Base-by-base conservation (phyloP, 2,888 invertebrate genomes). In the Tetanocera ferruginea region DNA sequence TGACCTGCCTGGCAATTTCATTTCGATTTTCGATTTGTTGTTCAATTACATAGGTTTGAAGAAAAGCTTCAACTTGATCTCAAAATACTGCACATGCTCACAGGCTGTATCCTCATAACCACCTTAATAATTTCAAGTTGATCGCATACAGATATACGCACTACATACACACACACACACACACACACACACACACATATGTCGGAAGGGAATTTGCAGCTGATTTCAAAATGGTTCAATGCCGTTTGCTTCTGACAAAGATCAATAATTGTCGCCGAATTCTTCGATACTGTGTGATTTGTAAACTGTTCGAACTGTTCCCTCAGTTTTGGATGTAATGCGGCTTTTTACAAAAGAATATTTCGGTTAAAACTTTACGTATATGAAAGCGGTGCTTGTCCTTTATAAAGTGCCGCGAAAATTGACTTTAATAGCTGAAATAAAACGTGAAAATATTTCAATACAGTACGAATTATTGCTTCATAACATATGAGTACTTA, bases 191-290 rank as follows among this genome's bases (percentile, higher is more conserved):
- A 37, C 37, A 37, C 8, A 37, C 37, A 8, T 37, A 37, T 8
- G 31, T 64, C 19, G 34, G 34, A 37, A 51, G 67, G 67, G 75
- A 75, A 66, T 66, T 17, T 55, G 75, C 75, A 67, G 75, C 67
- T 75, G 75, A 75, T 75, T 75, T 66, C 52, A 37, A 43, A 11
- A 11, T 14, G 43, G 52, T 67, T 67, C 67, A 66, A 67, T 75
- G 75, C 52, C 37, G 34, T n/a, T 67, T 37, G 52, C 75, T 55
- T 55, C 52, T 67, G 55, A 66, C 75, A 66, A 67, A 66, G 75
- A 75, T 75, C 75, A 75, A 75, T 75, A 75, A 75, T 75, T 75
- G 75, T 75, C 67, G 66, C 75, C 75, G 75, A 75, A 75, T 75
- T 75, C 75, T 75, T 75, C 67, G 67, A 75, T 67, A 31, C 73